Conservation (phyloP, 2,888 invertebrate genomes). For the Entomobrya multifasciata region DNA sequence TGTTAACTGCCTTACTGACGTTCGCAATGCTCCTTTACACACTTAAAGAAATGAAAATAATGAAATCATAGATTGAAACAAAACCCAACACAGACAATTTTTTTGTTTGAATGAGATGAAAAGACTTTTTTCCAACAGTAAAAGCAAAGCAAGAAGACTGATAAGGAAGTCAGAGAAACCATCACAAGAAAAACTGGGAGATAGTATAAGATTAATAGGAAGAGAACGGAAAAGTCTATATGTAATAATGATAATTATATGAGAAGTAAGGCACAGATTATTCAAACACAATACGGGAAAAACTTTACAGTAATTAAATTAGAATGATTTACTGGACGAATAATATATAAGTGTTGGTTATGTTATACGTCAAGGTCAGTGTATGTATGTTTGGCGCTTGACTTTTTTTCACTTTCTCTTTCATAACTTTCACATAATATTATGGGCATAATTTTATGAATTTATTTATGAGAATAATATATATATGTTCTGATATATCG, state of each 20-base stretch:
- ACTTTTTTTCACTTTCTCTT: background rate
- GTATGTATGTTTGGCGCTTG: conserved; percentile 56
- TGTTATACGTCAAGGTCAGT: conserved; percentile 61
- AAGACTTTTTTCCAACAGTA: conserved; percentile 56
- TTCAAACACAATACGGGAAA: conserved; percentile 60
- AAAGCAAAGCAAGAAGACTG: conserved; percentile 75
- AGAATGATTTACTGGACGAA: conserved; percentile 43
- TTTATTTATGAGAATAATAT: background rate
- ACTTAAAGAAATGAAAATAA: conserved; percentile 40
- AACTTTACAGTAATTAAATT: conserved; percentile 46
- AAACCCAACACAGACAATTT: conserved; percentile 19
- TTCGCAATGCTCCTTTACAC: background rate
- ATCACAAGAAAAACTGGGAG: conserved; percentile 67
- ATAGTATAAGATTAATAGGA: conserved; percentile 44
- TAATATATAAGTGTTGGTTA: conserved; percentile 41
- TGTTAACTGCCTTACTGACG: background rate
- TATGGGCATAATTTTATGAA: background rate
- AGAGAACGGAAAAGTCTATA: conserved; percentile 51
- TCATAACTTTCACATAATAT: background rate
- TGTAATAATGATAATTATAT: background rate
- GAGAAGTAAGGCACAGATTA: conserved; percentile 59
- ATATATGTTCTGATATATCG: background rate
- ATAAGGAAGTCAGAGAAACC: conserved; percentile 65
- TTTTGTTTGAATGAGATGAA: conserved; percentile 44
- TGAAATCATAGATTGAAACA: conserved; percentile 18